Percentiles rank a stretch among this genome's conserved stretches.
Evolutionary conservation across 1,140 invertebrate genomes (phyloP).

Genomic region (Drosophila nigromelanica): DNA sequence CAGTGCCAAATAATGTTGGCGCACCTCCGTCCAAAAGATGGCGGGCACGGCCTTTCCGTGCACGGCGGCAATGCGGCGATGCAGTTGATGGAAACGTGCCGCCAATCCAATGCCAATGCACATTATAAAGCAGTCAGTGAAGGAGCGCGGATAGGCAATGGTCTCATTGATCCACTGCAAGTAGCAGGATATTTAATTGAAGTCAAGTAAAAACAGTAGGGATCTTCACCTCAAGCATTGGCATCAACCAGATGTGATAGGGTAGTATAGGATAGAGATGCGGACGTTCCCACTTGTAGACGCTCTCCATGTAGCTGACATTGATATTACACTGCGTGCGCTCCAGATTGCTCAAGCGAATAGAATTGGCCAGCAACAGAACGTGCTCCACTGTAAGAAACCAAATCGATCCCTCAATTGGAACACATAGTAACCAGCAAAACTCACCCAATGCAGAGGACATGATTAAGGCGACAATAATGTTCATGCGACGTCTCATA

Average conservation of each 20-base stretch:
- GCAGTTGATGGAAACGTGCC: constrained; percentile 86
- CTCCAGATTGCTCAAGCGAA: constrained; percentile 71
- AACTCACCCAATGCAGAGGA: constrained; percentile 58
- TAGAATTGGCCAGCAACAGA: constrained; percentile 64
- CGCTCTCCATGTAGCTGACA: constrained; percentile 62
- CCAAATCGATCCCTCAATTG: not conserved
- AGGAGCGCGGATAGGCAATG: constrained; percentile 76
- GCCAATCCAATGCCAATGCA: constrained; percentile 86
- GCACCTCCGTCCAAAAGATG: constrained; percentile 85
- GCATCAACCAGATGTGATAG: constrained; percentile 64
- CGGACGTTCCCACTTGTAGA: constrained; percentile 73
- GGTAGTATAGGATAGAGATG: constrained; percentile 68
- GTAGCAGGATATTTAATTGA: not conserved
- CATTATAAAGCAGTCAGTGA: constrained; percentile 87
- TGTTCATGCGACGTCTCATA: constrained; percentile 67
- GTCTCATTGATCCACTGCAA: constrained; percentile 73
- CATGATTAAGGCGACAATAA: constrained; percentile 64
- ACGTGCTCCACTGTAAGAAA: constrained; percentile 62
- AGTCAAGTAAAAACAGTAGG: too few species aligned
- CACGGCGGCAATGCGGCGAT: constrained; percentile 82
- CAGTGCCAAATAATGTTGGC: constrained; percentile 86
- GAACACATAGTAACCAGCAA: not conserved
- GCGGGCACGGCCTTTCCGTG: constrained; percentile 86
- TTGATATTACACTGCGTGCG: constrained; percentile 73
- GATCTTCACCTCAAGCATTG: constrained; percentile 56